phyloP scores from a whole-genome alignment of 2,888 invertebrate species.

The Campopleginae sp. region DNA sequence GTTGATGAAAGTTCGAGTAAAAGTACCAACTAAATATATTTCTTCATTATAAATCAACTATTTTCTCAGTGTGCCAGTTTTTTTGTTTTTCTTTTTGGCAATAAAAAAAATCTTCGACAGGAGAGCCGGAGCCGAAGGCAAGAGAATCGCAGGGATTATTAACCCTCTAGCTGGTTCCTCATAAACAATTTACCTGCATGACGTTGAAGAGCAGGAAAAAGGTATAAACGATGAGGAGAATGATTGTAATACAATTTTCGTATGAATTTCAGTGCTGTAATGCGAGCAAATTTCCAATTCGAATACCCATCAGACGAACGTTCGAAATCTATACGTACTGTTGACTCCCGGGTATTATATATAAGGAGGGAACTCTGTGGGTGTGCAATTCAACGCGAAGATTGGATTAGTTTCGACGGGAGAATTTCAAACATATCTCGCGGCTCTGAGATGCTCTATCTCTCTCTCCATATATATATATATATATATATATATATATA shows the following conservation, averaged over 20 bases:
- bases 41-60: too few species aligned
- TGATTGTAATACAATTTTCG: conserved; percentile 9
- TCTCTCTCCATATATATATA: neutral
- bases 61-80: too few species aligned
- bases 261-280: neutral
- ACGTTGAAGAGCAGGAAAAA: neutral
- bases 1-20: too few species aligned
- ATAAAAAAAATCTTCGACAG: too few species aligned
- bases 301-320: conserved; percentile 8
- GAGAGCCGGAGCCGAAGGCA: too few species aligned
- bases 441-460: conserved; percentile 6
- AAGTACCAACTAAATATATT: too few species aligned
- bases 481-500: neutral
- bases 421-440: conserved; percentile 65
- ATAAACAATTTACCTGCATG: neutral
- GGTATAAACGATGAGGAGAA: neutral
- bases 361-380: conserved; percentile 27
- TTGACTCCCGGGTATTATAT: conserved; percentile 44
- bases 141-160: neutral
- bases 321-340: conserved; percentile 26
- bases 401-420: conserved; percentile 67
- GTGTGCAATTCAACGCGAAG: conserved; percentile 49
- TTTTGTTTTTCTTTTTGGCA: too few species aligned
- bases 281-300: conserved; percentile 25
- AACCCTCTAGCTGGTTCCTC: neutral